Evolutionary conservation across 1,140 invertebrate genomes (phyloP).

Genomic region (Aleiodes sp.): DNA sequence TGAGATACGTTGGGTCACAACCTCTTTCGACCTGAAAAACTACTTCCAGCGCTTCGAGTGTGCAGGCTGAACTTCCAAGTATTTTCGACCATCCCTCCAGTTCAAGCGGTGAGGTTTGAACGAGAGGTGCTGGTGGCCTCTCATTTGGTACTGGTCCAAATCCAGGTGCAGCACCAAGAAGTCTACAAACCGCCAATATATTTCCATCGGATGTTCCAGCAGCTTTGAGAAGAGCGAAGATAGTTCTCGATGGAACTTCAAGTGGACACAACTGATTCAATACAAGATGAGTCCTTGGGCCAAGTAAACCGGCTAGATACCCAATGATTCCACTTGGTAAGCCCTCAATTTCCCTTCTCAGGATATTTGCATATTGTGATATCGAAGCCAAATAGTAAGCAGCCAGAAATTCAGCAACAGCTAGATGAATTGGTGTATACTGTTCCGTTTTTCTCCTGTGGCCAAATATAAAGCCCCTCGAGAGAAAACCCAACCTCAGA

Average conservation of each 20-base stretch:
- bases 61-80: constrained; percentile 59
- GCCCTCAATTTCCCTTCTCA: constrained; percentile 66
- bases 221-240: constrained; percentile 65
- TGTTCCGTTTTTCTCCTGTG: constrained; percentile 54
- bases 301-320: constrained; percentile 65
- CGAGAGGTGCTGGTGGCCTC: constrained; percentile 54
- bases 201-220: constrained; percentile 66
- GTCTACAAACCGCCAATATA: constrained; percentile 63
- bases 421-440: constrained; percentile 65
- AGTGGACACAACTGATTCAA: constrained; percentile 64
- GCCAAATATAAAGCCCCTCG: constrained; percentile 57
- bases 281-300: constrained; percentile 63
- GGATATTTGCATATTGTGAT: constrained; percentile 65
- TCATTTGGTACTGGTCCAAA: constrained; percentile 53
- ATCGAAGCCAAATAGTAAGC: constrained; percentile 69
- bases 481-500: constrained; percentile 62
- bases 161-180: constrained; percentile 57
- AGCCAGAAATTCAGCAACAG: constrained; percentile 66
- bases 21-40: constrained; percentile 65
- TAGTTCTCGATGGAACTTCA: constrained; percentile 63
- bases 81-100: constrained; percentile 65
- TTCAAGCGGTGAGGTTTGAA: constrained; percentile 62
- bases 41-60: constrained; percentile 63
- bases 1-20: constrained; percentile 55
- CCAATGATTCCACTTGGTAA: constrained; percentile 63